Percentiles rank a stretch among this genome's conserved stretches.
These are phyloP conservation scores for Popillia japonica DNA, from an alignment of 1,140 invertebrate species.

Conservation along the genomic window DNA sequence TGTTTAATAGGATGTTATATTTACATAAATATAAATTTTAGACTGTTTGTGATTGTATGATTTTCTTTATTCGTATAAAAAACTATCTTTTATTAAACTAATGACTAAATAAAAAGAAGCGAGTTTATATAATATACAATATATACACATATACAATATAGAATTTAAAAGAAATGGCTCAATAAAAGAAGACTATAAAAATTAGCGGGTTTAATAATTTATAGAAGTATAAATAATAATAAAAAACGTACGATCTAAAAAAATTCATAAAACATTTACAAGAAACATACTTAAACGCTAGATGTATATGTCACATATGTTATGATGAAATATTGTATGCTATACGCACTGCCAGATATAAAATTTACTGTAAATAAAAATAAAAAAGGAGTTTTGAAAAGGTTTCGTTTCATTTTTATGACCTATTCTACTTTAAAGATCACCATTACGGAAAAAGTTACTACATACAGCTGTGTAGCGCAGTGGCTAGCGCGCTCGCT, in stretches of 20 bases:
- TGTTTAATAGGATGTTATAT: conserved; percentile 38
- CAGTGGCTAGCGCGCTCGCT: too few species aligned
- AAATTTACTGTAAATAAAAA: conserved; percentile 12
- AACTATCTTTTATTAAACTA: neutral
- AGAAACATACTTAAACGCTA: conserved; percentile 40
- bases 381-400: conserved; percentile 31
- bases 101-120: neutral
- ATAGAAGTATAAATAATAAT: conserved; percentile 42
- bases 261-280: conserved; percentile 45
- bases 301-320: conserved; percentile 41
- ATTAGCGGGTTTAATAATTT: conserved; percentile 46
- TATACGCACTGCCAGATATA: conserved; percentile 46
- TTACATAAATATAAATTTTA: conserved; percentile 40
- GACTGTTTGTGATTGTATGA: neutral
- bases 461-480: too few species aligned
- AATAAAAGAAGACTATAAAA: conserved; percentile 49
- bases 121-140: conserved; percentile 42
- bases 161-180: conserved; percentile 44
- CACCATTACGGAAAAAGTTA: too few species aligned
- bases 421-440: too few species aligned
- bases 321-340: conserved; percentile 43
- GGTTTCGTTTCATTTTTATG: neutral
- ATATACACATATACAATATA: conserved; percentile 40
- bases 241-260: conserved; percentile 37
- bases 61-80: conserved; percentile 16